Base-by-base conservation (phyloP, 2,797 vertebrate species). In the Mastacembelus armatus region DNA sequence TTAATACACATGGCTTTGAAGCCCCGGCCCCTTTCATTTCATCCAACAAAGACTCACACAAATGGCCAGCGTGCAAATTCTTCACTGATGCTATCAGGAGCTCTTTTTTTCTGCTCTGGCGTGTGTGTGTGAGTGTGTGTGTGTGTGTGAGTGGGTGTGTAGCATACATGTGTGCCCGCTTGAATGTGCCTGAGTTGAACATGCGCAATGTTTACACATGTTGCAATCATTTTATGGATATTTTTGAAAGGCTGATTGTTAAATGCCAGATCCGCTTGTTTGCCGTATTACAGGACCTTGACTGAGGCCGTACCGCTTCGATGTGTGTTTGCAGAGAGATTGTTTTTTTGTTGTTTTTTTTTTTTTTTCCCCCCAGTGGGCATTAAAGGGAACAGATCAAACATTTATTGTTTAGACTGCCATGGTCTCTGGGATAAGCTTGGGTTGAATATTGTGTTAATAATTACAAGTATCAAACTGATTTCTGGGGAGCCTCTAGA, bases 1-100 rank as follows among this genome's bases (percentile, higher is more conserved):
- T 97, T 96, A 95, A 96, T 95, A 95, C 95, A 94, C 94, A 93
- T 74, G 90, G 91, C 96, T 98, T 97, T 97, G 96, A 97, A 97
- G 95, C 94, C 77, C 74, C 87, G 89, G 92, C 94, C 85, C 54
- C 95, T 97, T 96, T 95, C 93, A 95, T 96, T 95, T 96, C 93
- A 85, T 95, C 90, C 93, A 95, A 95, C 95, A 94, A 95, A 95
- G 95, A 93, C 94, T 92, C 71, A 83, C 92, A 95, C 94, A 95
- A 95, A 93, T 86, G 94, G 93, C 90, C 85, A 74, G 74, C 90
- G 88, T 93, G 94, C 92, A 89, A 92, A 96, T 96, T 95, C 95
- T 94, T 96, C 83, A 92, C 92, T 92, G 94, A 95, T 94, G 94
- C 92, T 95, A 94, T 96, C 94, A 94, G 94, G 91, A 91, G 21